Evolutionary conservation across 2,888 invertebrate genomes (phyloP), one percentile per base, ranked within the genome.

Genomic region (Rotaria socialis): DNA sequence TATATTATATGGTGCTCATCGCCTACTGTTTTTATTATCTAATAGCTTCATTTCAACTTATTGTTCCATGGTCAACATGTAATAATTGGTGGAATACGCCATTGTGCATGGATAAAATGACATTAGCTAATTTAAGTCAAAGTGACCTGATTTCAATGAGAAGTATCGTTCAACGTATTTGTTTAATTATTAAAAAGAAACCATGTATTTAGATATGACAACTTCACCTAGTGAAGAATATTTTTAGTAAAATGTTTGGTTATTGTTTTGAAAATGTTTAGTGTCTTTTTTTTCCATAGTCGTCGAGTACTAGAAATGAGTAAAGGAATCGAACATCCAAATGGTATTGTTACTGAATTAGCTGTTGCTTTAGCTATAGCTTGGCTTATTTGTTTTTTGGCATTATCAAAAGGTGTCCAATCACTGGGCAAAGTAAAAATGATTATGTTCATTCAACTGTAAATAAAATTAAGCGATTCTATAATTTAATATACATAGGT

Each of bases 1-100:
- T 96, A 95, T 96, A 96, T 92, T 97, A 97, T 93, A 97, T 97
- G 92, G 96, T 96, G 60, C 95, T 97, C 91, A 96, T 97, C 90
- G 95, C 96, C 85, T 86, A 86, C 80, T 85, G 85, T 85, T 60
- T 86, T 27, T 86, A 86, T 47, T 86, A 85, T 75, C 67, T 86
- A n/a, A 27, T 91, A 87, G 89, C 90, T 19, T 91, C 91, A 5
- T 90, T 92, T 88, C 88, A 89, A 24, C 84, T 88, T 0, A 89
- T 89, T 24, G 89, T 91, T 10, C 92, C 92, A 0, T 92, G 92
- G 92, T 89, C 89, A 35, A 88, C 87, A 35, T 92, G 92, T 87
- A 89, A 89, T 87, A 90, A 90, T 85, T 87, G 89, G 0, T 92
- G 92, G 92, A 92, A 92, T 88, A 90, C 90, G 1, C 87, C 88